phyloP scores from a whole-genome alignment of 2,888 invertebrate species.

The Ctena decussata region DNA sequence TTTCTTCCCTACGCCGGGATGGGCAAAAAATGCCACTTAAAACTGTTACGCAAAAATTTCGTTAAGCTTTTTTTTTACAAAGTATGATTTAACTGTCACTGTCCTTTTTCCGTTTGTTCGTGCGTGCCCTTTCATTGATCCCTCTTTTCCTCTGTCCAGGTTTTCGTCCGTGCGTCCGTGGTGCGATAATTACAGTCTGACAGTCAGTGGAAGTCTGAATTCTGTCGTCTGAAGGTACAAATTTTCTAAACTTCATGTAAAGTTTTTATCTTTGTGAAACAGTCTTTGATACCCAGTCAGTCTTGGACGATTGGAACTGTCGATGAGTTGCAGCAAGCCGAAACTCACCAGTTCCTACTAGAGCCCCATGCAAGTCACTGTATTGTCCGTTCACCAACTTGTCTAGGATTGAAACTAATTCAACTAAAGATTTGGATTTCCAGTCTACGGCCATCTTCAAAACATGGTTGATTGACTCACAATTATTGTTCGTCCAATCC shows the following conservation, averaged over 20 bases:
- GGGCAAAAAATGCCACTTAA: too few relatives aligned
- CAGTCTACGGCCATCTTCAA: constrained; percentile 42
- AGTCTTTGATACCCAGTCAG: constrained; percentile 37
- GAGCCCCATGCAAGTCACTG: constrained; percentile 15
- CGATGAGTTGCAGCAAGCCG: not conserved
- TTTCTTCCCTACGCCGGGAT: too few relatives aligned
- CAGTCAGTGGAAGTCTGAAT: constrained; percentile 23
- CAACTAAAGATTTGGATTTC: constrained; percentile 5
- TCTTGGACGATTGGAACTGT: constrained; percentile 17
- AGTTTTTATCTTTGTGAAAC: not conserved
- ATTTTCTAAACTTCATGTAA: constrained; percentile 9
- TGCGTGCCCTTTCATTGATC: constrained; percentile 5
- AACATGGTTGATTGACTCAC: constrained; percentile 53
- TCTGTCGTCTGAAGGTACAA: not conserved
- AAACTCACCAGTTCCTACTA: constrained; percentile 15
- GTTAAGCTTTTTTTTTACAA: not conserved
- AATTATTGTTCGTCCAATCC: constrained; percentile 58
- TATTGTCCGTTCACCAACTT: constrained; percentile 25
- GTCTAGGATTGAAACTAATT: constrained; percentile 17
- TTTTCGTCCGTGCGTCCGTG: constrained; percentile 39
- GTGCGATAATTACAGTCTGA: constrained; percentile 27
- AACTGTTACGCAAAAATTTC: not conserved
- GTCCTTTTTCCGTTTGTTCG: not conserved
- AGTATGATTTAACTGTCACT: not conserved
- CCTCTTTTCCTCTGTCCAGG: constrained; percentile 37